A percentile compares a stretch with the other conserved stretches of the same genome.
These are phyloP conservation scores for Eulemur albifrons DNA, from an alignment of 2,797 vertebrate species.

Conservation along the genomic window DNA sequence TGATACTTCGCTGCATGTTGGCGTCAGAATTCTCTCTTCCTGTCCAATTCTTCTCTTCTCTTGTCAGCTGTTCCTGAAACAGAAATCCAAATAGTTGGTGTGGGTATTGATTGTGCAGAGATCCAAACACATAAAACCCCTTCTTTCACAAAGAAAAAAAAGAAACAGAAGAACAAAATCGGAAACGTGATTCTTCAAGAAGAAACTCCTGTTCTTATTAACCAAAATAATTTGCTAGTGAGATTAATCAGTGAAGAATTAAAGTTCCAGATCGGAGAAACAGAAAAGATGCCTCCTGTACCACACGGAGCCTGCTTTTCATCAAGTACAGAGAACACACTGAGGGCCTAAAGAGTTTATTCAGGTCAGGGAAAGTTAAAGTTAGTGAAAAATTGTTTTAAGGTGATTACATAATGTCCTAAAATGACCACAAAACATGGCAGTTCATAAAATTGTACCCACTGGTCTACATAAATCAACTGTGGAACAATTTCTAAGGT, in stretches of 20 bases:
- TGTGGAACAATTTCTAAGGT: not conserved
- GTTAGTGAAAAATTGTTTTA: not conserved
- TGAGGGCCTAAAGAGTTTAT: not conserved
- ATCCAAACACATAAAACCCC: not conserved
- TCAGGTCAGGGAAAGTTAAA: not conserved
- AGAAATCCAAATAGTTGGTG: not conserved
- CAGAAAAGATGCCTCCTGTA: not conserved
- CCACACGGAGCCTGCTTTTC: not conserved
- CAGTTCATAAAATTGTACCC: not conserved
- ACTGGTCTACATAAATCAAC: not conserved
- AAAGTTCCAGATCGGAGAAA: not conserved
- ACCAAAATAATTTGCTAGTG: not conserved
- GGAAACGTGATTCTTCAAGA: not conserved
- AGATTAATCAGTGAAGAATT: not conserved
- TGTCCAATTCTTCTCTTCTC: not conserved
- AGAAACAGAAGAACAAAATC: not conserved
- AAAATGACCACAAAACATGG: not conserved
- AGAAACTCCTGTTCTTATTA: not conserved
- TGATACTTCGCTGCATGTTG: constrained; percentile 72
- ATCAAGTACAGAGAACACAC: not conserved
- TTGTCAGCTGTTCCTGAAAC: not conserved
- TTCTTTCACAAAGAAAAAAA: not conserved
- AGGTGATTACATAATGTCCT: not conserved
- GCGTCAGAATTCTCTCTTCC: not conserved
- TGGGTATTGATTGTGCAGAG: not conserved